Base-by-base conservation (phyloP, 2,113 vertebrate species). In the Recurvirostra avosetta region DNA sequence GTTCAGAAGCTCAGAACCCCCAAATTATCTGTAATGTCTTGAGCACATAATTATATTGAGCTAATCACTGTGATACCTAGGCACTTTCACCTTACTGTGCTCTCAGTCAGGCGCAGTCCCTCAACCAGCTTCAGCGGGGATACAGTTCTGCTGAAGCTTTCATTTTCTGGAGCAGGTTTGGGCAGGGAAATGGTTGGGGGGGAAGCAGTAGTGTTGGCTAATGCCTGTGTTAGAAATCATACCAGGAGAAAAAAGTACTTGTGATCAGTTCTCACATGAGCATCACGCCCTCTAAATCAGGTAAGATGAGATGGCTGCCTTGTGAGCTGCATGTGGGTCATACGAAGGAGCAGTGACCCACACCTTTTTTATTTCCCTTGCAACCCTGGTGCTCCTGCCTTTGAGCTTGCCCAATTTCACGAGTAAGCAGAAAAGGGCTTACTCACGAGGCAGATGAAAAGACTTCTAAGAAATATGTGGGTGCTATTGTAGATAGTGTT, bases 381-480 rank as follows among this genome's bases (percentile, higher is more conserved):
- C 82, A 93, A 11, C 27, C 12, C 34, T 81, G 3, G 1, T 29
- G 32, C 41, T 89, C 36, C 73, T 83, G 67, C 70, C 70, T 85
- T 62, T 71, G 56, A 92, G 67, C 77, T 27, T 47, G 49, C 75
- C 50, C 19, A 1, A 49, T 92, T 85, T 61, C 66, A 87, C 65
- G 63, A 16, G 59, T 36, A 91, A 97, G 86, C 86, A 95, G 89
- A 87, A 95, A 80, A 29, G 29, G 66, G 38, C 65, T 95, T 96
- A 92, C 92, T 96, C 94, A 95, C 73, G 9, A 66, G 53, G 62
- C 9, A 77, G 88, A 97, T 96, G 62, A 95, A 95, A 96, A 91
- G 66, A 66, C 58, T 88, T 92, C 72, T 68, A 40, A 83, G 74
- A 80, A 90, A 72, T 66, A 95, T 43, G 77, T 92, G 81, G 84